Base-by-base conservation (phyloP, 1,140 invertebrate species). In the Drosophila truncata region DNA sequence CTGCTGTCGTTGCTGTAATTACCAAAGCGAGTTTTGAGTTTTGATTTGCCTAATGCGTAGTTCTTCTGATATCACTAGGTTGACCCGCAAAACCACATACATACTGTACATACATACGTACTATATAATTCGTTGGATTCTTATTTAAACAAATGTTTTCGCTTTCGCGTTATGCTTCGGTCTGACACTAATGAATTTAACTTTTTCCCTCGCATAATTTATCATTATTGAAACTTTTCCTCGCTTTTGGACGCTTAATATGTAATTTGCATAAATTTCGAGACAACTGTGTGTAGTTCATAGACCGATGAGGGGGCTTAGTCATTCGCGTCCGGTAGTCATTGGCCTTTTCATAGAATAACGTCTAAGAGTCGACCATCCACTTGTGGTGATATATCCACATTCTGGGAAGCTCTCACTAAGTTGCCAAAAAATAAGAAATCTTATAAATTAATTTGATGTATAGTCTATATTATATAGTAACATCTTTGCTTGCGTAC, bases 111-210 rank as follows among this genome's bases (percentile, higher is more conserved):
- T 18, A 52, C 8, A 11, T 9, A 44, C 20, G 18, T 27, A 37
- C 18, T 23, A 61, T 29, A 23, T 23, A 41, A 33, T 62, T 35
- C 7, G 20, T 60, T 54, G 23, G 35, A 55, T 59, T 39, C 31
- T 63, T 79, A 78, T 82, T 80, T 86, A 75, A 60, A 82, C 60
- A 77, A 77, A 73, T 83, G 64, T 74, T 77, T 71, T 74, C 33
- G 11, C 55, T 46, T 70, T 83, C 54, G 9, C 44, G 54, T 70
- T 70, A 50, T 37, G 59, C 35, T 58, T 35, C 25, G 66, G 60
- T 33, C 61, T 76, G 67, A 70, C 84, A 80, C 57, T 67, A 78
- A 87, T 87, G 71, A 80, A 77, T 70, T 77, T 41, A 46, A 18
- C 65, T 52, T 55, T 69, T 79, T 69, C 55, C 52, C 31, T 35